Base-by-base conservation (phyloP, 2,888 invertebrate species). In the Clusia tigrina region DNA sequence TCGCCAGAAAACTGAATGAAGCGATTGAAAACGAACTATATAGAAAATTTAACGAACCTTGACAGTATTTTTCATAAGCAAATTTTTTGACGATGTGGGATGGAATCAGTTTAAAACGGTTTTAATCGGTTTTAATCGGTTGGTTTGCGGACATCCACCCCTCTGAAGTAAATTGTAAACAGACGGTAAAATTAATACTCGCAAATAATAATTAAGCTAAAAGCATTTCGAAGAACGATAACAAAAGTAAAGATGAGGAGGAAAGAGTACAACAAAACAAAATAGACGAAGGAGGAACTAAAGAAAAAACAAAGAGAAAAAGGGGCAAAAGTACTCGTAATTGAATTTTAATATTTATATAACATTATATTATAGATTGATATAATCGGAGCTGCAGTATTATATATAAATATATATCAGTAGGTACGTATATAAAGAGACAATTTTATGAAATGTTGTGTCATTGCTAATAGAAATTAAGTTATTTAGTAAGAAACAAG, bases 31-130 rank as follows among this genome's bases (percentile, higher is more conserved):
- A n/a, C n/a, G n/a, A n/a, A n/a, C n/a, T n/a, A n/a, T 32, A 32
- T 6, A 32, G 32, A 32, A 32, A 32, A 32, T 32, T 9, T 32
- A 32, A 32, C 32, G 32, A 12, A 32, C 6, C 6, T 32, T 32
- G 32, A 18, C 56, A 61, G 61, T 61, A 61, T 61, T 61, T 61
- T 52, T 32, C 42, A 56, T 55, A 61, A 24, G 54, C 54, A 46
- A 54, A 56, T n/a, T n/a, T n/a, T n/a, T n/a, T n/a, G n/a, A n/a
- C n/a, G n/a, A n/a, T n/a, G n/a, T n/a, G n/a, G n/a, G 24, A 51
- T 26, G 32, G 12, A 32, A 32, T 12, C 12, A 32, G 32, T 32
- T 32, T 32, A 32, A 32, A 12, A n/a, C n/a, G n/a, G n/a, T n/a
- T 12, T 32, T 32, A 32, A 12, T 32, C 6, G 32, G 6, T 32